Evolutionary conservation across 1,140 invertebrate genomes (phyloP), one percentile per base, ranked within the genome.

Genomic region (Danaus melanippus): DNA sequence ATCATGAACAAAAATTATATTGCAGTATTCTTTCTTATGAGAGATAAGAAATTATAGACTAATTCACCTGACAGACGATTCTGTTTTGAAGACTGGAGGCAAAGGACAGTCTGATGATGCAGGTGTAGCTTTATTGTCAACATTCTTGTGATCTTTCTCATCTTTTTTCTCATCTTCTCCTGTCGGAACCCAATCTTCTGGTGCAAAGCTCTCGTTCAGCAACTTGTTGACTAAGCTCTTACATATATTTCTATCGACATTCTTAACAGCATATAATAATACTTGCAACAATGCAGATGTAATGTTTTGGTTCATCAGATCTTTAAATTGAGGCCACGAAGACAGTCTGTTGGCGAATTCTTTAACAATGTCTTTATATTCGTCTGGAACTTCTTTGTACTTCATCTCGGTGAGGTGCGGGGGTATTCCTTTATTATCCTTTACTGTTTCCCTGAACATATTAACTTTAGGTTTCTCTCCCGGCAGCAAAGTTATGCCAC

Each of bases 221-320:
- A 94, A 86, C 66, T 90, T 90, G 48, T 89, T 88, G 0, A 92
- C 71, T n/a, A 93, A 81, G 32, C 73, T 76, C 48, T 90, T 90
- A 0, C 89, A 80, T 15, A 91, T 65, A 42, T 90, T 89, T 17
- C 87, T 82, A 68, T 92, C 89, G 2, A 89, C 67, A 60, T 90
- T 90, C 52, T 91, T 90, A 8, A 94, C 66, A 1, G 91, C 89
- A 66, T 89, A 88, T 4, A 94, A 75, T 40, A 94, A 70, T 5
- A 91, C 89, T 77, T 94, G 92, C 11, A 94, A 67, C n/a, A 95
- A 80, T 0, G 90, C 92, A 1, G 93, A 94, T 0, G 93, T 93
- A 11, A 92, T 72, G 57, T 92, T 92, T 42, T 91, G 83, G 49
- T 90, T 90, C 6, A 92, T 90, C 58, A 94, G 87, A 59, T 94